Evolutionary conservation across 2,888 invertebrate species (phyloP), one percentile per base, ranked within the genome.

Genomic region (Rhopalosiphum nymphaeae): DNA sequence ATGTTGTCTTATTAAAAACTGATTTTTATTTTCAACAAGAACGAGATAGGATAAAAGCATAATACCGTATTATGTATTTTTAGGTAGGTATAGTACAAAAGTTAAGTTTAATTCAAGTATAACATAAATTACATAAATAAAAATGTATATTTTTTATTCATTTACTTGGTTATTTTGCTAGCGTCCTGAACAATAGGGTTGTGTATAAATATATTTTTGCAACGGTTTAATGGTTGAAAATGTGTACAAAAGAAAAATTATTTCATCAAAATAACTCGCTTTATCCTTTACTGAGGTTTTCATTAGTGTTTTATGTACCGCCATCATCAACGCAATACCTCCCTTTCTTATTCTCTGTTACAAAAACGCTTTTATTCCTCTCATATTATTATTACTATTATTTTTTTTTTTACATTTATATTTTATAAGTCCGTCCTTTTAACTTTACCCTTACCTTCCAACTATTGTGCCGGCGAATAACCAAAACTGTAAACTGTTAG

Each of bases 261-360:
- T 91, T 94, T 91, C 90, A 94, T 94, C 94, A 61, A 94, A 94
- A 94, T 90, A 94, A 94, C 86, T 94, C n/a, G 61, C 61, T 94
- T 91, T 93, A 93, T 93, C 46, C 89, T 90, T 93, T 85, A 49
- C 61, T 36, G 85, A 46, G 89, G 61, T 93, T 93, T 93, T 93
- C 89, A 89, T 93, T 90, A 93, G 89, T 90, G 84, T 90, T 93
- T 57, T 85, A 84, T 89, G 53, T 86, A 90, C 53, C 88, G 1
- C 93, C 85, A 49, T 90, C 61, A 57, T 85, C 85, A 90, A 90
- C 85, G 56, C 44, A 36, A n/a, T 36, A 16, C 93, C 36, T n/a
- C 93, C 85, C 87, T 56, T 53, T 78, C 61, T 13, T 86, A 56
- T 78, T 89, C 89, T 90, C 57, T 61, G 46, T 29, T 86, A 86